phyloP scores from a whole-genome alignment of 2,888 invertebrate species.

The Timema podura region DNA sequence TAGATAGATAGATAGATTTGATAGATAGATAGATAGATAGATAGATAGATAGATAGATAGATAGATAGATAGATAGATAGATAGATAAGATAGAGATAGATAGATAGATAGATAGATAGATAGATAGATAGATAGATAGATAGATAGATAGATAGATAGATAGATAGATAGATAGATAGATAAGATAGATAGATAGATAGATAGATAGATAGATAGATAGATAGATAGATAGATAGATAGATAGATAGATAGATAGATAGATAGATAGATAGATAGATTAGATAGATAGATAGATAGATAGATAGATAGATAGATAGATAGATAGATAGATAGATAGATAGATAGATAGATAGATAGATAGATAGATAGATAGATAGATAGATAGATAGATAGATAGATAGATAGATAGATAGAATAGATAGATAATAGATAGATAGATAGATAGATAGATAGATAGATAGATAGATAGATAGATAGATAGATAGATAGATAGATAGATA shows the following conservation, averaged over 20 bases:
- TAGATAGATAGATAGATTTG: background rate
- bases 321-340: no score
- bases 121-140: slow-evolving; percentile 16
- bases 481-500: background rate
- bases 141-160: no score
- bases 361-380: slow-evolving; percentile 5
- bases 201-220: slow-evolving; percentile 16
- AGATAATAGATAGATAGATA: background rate
- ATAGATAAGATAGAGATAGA: no score
- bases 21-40: background rate
- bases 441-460: background rate
- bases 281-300: slow-evolving; percentile 16
- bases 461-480: background rate
- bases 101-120: slow-evolving; percentile 15
- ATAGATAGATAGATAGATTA: no score
- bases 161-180: no score
- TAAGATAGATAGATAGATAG: slow-evolving; percentile 16
- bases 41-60: background rate
- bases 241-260: slow-evolving; percentile 16
- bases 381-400: background rate
- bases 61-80: background rate
- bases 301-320: slow-evolving; percentile 16
- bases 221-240: slow-evolving; percentile 13
- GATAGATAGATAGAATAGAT: background rate
- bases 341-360: slow-evolving; percentile 1